These are phyloP conservation scores for Oncopodura yosiiana DNA, from an alignment of 1,140 invertebrate species.

Conservation along the genomic window DNA sequence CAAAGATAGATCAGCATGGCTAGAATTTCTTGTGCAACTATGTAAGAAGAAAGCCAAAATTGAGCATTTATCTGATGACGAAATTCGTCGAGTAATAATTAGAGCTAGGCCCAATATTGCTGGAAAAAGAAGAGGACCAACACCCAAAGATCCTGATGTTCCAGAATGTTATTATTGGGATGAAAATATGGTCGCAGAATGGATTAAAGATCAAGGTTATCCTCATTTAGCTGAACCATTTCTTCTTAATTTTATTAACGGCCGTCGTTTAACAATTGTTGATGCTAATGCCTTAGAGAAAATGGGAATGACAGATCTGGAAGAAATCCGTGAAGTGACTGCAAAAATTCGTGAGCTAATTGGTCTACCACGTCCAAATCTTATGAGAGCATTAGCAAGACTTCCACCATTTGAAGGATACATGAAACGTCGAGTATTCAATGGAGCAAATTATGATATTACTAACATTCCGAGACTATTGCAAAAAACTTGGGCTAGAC, in stretches of 20 bases:
- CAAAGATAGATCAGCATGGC: conserved; percentile 26
- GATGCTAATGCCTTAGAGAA: conserved; percentile 23
- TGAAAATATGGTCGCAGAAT: conserved; percentile 18
- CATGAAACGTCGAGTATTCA: conserved; percentile 5
- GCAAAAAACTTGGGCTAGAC: conserved; percentile 16
- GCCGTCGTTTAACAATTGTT: conserved; percentile 13
- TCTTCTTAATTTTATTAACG: conserved; percentile 22
- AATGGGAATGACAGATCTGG: conserved; percentile 30
- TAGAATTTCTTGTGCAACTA: conserved; percentile 18
- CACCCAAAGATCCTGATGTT: conserved; percentile 13
- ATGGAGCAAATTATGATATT: conserved; percentile 12
- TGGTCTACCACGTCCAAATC: conserved; percentile 23
- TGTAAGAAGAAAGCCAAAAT: conserved; percentile 11
- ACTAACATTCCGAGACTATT: conserved; percentile 25
- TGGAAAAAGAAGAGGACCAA: background rate
- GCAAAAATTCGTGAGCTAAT: conserved; percentile 27
- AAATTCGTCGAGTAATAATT: conserved; percentile 13
- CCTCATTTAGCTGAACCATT: conserved; percentile 25
- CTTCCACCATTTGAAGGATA: conserved; percentile 22
- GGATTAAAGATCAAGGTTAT: conserved; percentile 22
- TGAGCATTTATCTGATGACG: conserved; percentile 19
- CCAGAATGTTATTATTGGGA: conserved; percentile 24
- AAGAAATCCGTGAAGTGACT: conserved; percentile 18
- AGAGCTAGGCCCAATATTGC: conserved; percentile 9
- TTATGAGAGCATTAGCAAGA: conserved; percentile 17